Base-by-base conservation (phyloP, 2,888 invertebrate species). In the Drosophila barbarae region DNA sequence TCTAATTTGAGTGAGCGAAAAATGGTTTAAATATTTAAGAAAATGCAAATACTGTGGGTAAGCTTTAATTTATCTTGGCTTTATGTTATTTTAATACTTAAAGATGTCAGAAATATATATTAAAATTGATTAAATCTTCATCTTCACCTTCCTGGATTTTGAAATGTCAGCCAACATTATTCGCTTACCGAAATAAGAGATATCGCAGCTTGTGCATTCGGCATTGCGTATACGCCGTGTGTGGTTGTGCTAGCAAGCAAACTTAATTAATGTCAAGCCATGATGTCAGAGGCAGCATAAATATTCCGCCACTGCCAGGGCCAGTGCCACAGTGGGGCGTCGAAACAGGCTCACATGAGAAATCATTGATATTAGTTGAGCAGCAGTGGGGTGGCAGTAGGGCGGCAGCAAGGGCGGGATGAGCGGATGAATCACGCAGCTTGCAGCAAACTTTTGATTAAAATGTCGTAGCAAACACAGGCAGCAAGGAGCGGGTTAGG, bases 381-480 rank as follows among this genome's bases (percentile, higher is more conserved):
- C 38, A 44, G 51, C 23, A 13, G 30, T 6, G 4, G 30, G 46
- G 13, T 12, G 3, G 18, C 12, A 6, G 18, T 18, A 18, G 18
- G 15, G 21, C 21, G 42, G 15, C 4, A 13, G 36, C 26, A 28
- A 5, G 32, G 39, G 26, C 5, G 34, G 35, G 12, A 26, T 12
- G 8, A 35, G 23, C 23, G 58, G 53, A 18, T 26, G 50, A 55
- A 39, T 55, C 38, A 49, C 32, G 49, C 54, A 42, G 47, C 47
- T 53, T 53, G 63, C 51, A 53, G 57, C 51, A 56, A 59, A 81
- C 81, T 83, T 74, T 85, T 82, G 86, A 81, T 85, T 81, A 85
- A 82, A 84, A 80, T 82, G 81, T 79, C 74, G 67, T 35, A 64
- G 59, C 63, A 51, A 52, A 55, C 34, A 50, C 38, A 38, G 9